Base-by-base conservation (phyloP, 2,797 vertebrate species). In the Enteromius thamalakanensis region DNA sequence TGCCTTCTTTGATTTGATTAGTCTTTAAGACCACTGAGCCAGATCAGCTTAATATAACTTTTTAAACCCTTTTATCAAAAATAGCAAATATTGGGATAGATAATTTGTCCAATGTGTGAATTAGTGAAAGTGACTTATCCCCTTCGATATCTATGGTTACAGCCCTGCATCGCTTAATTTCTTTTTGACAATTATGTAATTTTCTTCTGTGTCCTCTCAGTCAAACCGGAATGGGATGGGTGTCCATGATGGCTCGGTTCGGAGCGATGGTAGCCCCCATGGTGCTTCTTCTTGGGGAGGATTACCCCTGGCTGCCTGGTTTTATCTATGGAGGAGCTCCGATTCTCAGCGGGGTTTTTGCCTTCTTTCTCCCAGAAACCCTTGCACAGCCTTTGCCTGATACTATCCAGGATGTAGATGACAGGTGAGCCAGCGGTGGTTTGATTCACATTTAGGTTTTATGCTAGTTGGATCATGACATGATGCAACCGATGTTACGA, bases 211-310 rank as follows among this genome's bases (percentile, higher is more conserved):
- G 15, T 45, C 76, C 47, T 81, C 10, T 65, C 92, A 97, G 97
- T 89, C 97, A 97, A 90, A 96, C 91, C 2, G 96, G 96, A 45
- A 94, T 97, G 94, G 96, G 97, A 70, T 95, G 94, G 53, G 91
- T 90, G 4, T 95, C 94, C 0, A 94, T 93, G 94, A 94, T 87
- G 34, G 96, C 95, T 37, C 95, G 95, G 3, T 1, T 96, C 0
- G 96, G 96, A 29, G 91, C 96, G 2, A 95, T 97, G 92, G 91
- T 90, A 1, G 96, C 96, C 0, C 96, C 96, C 0, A 87, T 97
- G 90, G 90, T 97, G 83, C 93, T 93, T 76, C 90, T 95, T 6
- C 32, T 88, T 0, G 91, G 91, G 1, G 96, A 97, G 47, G 80
- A 91, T 74, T 65, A 88, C 1, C 21, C 88, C 0, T 87, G 94